Evolutionary conservation across 2,797 vertebrate species (phyloP), one percentile per base, ranked within the genome.

Genomic region (Acanthornis magna): DNA sequence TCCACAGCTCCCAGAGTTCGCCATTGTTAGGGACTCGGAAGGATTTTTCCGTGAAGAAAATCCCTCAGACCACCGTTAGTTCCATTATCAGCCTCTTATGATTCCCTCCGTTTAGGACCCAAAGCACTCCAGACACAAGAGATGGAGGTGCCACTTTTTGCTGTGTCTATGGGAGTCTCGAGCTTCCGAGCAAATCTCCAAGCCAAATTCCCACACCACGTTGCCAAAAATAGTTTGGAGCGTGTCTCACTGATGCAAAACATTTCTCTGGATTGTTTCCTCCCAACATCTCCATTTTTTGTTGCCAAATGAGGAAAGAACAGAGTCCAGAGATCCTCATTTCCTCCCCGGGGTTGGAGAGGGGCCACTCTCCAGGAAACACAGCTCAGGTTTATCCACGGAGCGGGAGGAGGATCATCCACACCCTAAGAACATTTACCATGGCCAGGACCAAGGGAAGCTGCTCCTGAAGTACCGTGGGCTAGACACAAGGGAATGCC

Each of bases 141-240:
- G 83, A 65, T 12, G 38, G 53, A 93, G 91, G 89, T 96, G 88
- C 76, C 92, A 94, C 82, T 92, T 78, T 62, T 67, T 88, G 79
- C 76, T 91, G 58, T 14, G 63, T 91, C 76, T 73, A n/a, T 60
- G 72, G 68, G 79, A 94, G 79, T 36, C 51, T 34, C 11, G 9
- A 91, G 85, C 66, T 84, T 60, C 85, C 0, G 30, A 95, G 60
- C 62, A 67, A 40, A 38, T 38, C 54, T 3, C 66, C 29, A 45
- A 30, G 95, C 91, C 93, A 96, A 73, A 96, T 96, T 96, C 95
- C 94, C 95, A 96, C 95, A 89, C 82, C 85, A 5, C 0, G 2
- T 81, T 94, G 95, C 95, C 95, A 95, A 81, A 93, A 97, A 89
- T 80, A 75, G 79, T 87, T 83, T n/a, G 40, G 43, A 90, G 78